phyloP scores from a whole-genome alignment of 2,797 vertebrate species.

The Holocentrus rufus region DNA sequence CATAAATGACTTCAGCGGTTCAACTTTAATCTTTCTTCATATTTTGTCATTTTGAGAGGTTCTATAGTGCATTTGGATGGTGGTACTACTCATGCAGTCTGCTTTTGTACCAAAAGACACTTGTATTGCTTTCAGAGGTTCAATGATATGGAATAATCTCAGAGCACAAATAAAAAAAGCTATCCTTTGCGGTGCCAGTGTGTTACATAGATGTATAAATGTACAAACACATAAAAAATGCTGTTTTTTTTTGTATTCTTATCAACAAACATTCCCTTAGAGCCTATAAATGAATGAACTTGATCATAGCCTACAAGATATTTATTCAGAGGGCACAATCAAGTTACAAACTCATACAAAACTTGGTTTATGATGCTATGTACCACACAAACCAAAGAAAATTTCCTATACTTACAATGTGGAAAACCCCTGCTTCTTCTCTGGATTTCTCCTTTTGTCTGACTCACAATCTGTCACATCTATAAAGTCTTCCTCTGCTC shows the following conservation, averaged over 20 bases:
- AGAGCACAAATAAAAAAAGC: constrained; percentile 44
- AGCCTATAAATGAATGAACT: constrained; percentile 62
- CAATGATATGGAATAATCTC: constrained; percentile 46
- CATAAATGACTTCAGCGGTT: background rate
- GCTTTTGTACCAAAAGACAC: constrained; percentile 24
- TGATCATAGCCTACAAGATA: constrained; percentile 48
- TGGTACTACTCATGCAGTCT: constrained; percentile 19
- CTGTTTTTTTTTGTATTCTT: constrained; percentile 31
- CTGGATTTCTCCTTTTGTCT: constrained; percentile 74
- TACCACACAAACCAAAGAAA: constrained; percentile 54
- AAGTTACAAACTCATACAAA: constrained; percentile 40
- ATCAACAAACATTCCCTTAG: constrained; percentile 70
- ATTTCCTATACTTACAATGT: constrained; percentile 82
- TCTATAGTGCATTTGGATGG: constrained; percentile 7
- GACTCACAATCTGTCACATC: constrained; percentile 83
- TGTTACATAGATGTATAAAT: constrained; percentile 76
- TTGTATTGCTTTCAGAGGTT: constrained; percentile 62
- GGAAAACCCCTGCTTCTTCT: constrained; percentile 78
- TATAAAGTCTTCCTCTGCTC: constrained; percentile 76
- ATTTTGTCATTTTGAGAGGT: constrained; percentile 8
- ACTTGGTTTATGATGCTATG: constrained; percentile 47
- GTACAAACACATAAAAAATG: constrained; percentile 76
- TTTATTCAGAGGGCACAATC: constrained; percentile 53
- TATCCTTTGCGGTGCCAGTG: constrained; percentile 55
- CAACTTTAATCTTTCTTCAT: constrained; percentile 10